Percentiles rank a stretch among this genome's conserved stretches.
Conservation (phyloP, 2,888 invertebrate species). For the Ennomos erosarius region DNA sequence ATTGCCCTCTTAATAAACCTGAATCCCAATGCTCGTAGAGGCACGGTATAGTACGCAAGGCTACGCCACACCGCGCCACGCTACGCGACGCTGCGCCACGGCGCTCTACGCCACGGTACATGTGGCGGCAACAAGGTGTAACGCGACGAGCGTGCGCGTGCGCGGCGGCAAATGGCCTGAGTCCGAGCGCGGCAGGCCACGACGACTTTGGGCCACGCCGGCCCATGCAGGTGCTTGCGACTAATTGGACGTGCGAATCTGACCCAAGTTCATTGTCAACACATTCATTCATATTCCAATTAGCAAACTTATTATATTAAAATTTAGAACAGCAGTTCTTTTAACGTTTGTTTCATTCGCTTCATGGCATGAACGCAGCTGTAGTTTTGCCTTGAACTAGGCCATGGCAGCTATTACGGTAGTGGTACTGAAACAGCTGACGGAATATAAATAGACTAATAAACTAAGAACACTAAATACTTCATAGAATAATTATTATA, state of each 20-base stretch:
- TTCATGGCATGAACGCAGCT: not conserved
- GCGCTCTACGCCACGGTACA: constrained; percentile 53
- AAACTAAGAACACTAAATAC: no score
- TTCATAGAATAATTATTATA: no score
- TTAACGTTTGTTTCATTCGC: no score
- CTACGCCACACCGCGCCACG: constrained; percentile 40
- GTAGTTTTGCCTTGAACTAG: constrained; percentile 7
- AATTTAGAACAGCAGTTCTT: not conserved
- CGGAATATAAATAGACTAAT: no score
- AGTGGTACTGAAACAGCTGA: constrained; percentile 2
- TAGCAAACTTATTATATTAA: constrained; percentile 10
- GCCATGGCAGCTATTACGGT: constrained; percentile 1
- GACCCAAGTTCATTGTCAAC: constrained; percentile 39
- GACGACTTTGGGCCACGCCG: constrained; percentile 27
- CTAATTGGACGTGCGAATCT: constrained; percentile 47
- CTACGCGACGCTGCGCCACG: constrained; percentile 41
- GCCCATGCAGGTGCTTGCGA: constrained; percentile 41
- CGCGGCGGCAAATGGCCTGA: constrained; percentile 52
- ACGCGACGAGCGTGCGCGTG: constrained; percentile 44
- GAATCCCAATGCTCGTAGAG: constrained; percentile 12
- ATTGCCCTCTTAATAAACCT: not conserved
- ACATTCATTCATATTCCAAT: constrained; percentile 10
- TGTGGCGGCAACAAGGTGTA: constrained; percentile 63
- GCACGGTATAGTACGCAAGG: constrained; percentile 40
- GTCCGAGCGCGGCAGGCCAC: constrained; percentile 45